phyloP scores from a whole-genome alignment of 2,113 vertebrate genomes.

The Ceuthmochares aereus region DNA sequence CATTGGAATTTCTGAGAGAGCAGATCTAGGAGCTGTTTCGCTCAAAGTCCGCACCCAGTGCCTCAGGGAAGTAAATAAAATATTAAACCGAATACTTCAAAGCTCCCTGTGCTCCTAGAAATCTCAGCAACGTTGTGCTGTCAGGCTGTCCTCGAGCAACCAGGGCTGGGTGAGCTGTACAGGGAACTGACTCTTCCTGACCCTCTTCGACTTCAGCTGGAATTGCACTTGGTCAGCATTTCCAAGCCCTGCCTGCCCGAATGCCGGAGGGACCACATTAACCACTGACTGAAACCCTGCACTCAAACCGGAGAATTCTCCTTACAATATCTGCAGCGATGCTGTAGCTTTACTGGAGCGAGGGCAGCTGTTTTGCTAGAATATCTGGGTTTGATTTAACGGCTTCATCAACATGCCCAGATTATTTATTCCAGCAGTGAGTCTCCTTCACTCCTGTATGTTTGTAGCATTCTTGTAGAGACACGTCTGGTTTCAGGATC shows the following conservation, averaged over 20 bases:
- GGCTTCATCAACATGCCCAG: not conserved
- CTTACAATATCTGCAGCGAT: not conserved
- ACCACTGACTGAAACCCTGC: not conserved
- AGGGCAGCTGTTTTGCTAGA: not conserved
- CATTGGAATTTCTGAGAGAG: not conserved
- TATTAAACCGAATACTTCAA: not conserved
- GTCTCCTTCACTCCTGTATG: not conserved
- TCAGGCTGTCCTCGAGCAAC: not conserved
- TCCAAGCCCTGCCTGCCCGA: not conserved
- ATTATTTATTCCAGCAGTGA: not conserved
- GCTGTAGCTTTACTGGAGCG: not conserved
- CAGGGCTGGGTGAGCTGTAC: not conserved
- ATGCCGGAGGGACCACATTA: not conserved
- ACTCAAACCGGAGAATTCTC: not conserved
- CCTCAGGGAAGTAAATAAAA: not conserved
- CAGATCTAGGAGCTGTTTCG: not conserved
- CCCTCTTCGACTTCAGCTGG: not conserved
- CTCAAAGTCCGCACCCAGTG: not conserved
- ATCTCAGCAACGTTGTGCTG: not conserved
- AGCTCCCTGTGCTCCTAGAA: not conserved
- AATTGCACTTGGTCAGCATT: not conserved
- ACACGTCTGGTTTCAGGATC: not conserved
- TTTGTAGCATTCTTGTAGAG: not conserved
- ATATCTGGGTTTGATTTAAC: not conserved
- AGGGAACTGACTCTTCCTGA: not conserved